A percentile compares a stretch with the other conserved stretches of the same genome.
Conservation (phyloP, 2,797 vertebrate species). For the Bryconaethiops microstoma region DNA sequence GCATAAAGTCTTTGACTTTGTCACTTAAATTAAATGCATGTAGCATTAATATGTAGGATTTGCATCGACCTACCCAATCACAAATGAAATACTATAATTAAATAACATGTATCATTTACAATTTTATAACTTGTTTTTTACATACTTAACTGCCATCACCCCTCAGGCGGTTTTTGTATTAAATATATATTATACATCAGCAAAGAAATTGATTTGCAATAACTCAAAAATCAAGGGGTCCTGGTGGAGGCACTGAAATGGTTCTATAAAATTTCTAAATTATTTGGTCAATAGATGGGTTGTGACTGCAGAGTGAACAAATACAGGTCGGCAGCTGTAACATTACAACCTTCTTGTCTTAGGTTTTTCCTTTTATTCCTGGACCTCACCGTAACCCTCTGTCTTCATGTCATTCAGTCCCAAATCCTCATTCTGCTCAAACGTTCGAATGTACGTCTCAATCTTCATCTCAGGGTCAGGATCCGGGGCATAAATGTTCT, state of each 20-base stretch:
- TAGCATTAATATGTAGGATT: not conserved
- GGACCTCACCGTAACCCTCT: slow-evolving; percentile 79
- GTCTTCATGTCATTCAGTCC: slow-evolving; percentile 97
- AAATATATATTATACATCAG: not conserved
- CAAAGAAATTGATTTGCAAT: slow-evolving; percentile 18
- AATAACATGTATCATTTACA: slow-evolving; percentile 10
- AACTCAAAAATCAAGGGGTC: not conserved
- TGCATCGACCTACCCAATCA: not conserved
- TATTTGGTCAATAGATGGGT: no score
- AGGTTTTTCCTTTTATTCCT: not conserved
- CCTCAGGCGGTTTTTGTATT: no score
- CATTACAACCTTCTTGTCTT: not conserved
- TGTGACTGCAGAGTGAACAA: not conserved
- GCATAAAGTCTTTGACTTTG: not conserved
- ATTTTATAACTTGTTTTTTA: slow-evolving; percentile 14
- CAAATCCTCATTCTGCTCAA: slow-evolving; percentile 92
- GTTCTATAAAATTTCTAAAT: not conserved
- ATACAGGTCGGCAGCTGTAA: not conserved
- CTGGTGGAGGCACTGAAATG: not conserved
- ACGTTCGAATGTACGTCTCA: slow-evolving; percentile 84
- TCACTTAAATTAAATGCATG: not conserved
- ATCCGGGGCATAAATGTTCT: slow-evolving; percentile 93
- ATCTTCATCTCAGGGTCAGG: slow-evolving; percentile 87
- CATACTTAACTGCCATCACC: slow-evolving; percentile 11
- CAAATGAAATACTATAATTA: slow-evolving; percentile 25